Base-by-base conservation (phyloP, 2,113 vertebrate species). In the Callaeas wilsoni region DNA sequence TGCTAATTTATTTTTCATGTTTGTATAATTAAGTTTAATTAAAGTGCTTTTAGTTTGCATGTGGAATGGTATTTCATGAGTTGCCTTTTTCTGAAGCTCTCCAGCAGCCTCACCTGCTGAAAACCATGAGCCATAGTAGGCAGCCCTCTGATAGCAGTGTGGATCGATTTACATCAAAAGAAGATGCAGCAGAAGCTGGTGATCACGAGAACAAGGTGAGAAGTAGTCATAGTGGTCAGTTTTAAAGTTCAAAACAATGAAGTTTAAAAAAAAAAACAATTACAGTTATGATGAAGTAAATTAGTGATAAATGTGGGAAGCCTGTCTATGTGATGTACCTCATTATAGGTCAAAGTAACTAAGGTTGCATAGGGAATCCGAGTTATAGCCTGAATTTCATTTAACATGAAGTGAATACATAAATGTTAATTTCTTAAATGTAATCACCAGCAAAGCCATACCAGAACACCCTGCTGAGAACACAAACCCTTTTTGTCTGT, bases 81-180 rank as follows among this genome's bases (percentile, higher is more conserved):
- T 74, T 91, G 27, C 41, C 33, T 90, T 76, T 83, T 94, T 79
- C 49, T 91, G 74, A 92, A 99, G 99, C 98, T 93, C 97, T 99
- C 86, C 99, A 98, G 67, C 99, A 98, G 56, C 98, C 98, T 68
- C 99, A 98, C 75, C 97, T 99, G 11, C 94, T 99, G 63, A 98
- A 98, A 73, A 97, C 97, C 50, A 89, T 95, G 92, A 98, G 99
- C 79, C 99, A 99, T 95, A 99, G 98, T 81, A 98, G 99, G 42
- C 99, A 99, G 95, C 98, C 98, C 30, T 99, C 99, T 16, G 99
- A 99, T 88, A 98, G 98, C 98, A 99, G 99, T 0, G 95, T 99
- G 70, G 99, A 99, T 57, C 98, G 96, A 90, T 98, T 98, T 88
- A 67, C 98, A 37, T 95, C 98, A n/a, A 98, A 98, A 96, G 99